A percentile compares a stretch with the other conserved stretches of the same genome.
Evolutionary conservation across 2,113 vertebrate species (phyloP).

Genomic region (Mobula birostris): DNA sequence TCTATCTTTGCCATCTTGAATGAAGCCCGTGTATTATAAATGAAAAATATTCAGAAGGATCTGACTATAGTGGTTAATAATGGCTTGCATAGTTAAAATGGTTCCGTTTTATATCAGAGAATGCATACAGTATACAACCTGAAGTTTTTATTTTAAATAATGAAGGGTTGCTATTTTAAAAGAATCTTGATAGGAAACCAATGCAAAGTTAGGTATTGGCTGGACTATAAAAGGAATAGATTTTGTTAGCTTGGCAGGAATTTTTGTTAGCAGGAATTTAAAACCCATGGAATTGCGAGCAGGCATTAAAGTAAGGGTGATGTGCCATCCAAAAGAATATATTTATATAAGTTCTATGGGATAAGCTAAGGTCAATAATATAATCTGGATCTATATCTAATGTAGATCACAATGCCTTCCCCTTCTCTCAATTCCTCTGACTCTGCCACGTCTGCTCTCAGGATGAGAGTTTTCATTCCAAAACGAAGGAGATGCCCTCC

Average conservation of each 20-base stretch:
- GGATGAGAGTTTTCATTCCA: no score
- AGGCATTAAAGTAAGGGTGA: background rate
- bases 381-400: no score
- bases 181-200: background rate
- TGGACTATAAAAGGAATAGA: background rate
- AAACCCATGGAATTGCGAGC: background rate
- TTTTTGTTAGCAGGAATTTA: background rate
- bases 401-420: no score
- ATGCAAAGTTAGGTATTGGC: background rate
- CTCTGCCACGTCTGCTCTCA: no score
- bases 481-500: no score
- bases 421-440: no score
- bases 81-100: background rate
- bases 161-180: background rate
- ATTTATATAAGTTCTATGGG: background rate
- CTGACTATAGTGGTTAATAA: background rate
- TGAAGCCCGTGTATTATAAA: background rate
- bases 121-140: no score
- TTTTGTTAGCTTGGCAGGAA: background rate
- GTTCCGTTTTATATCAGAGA: no score
- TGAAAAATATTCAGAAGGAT: background rate
- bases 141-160: background rate
- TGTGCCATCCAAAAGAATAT: no score
- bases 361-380: no score
- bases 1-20: background rate